These are phyloP conservation scores for Meloidogyne exigua DNA, from an alignment of 1,140 invertebrate species.

Conservation along the genomic window DNA sequence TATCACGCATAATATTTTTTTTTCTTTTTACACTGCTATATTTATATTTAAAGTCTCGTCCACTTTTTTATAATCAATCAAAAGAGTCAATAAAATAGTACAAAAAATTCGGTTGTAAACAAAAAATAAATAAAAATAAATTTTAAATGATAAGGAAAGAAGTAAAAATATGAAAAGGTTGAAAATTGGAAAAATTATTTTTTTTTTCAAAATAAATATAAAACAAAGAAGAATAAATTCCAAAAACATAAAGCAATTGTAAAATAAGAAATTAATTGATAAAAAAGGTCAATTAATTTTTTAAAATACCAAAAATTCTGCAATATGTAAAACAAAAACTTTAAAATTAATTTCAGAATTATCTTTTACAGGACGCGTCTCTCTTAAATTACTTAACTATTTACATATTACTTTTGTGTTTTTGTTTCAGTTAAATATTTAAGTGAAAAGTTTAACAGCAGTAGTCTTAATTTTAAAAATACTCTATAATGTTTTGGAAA, in stretches of 20 bases:
- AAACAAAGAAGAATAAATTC: background rate
- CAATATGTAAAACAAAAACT: no score
- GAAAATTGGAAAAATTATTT: no score
- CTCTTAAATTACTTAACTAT: no score
- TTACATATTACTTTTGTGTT: background rate
- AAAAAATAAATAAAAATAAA: background rate
- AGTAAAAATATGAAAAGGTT: background rate
- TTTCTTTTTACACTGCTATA: background rate
- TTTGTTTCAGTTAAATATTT: background rate
- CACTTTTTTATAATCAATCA: slow-evolving; percentile 2
- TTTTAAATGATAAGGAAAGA: background rate
- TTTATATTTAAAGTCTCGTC: slow-evolving; percentile 4
- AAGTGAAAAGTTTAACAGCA: background rate
- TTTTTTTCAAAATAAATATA: no score
- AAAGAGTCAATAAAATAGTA: slow-evolving; percentile 1
- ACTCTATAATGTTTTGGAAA: slow-evolving; percentile 6
- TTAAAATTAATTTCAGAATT: no score
- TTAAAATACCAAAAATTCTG: no score
- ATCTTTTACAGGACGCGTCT: background rate
- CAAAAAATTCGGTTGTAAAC: background rate
- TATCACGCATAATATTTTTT: slow-evolving; percentile 1
- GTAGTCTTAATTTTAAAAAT: background rate
- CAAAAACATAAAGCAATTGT: background rate
- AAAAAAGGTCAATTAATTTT: no score
- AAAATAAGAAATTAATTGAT: no score